A percentile compares a stretch with the other conserved stretches of the same genome.
Evolutionary conservation across 2,797 vertebrate species (phyloP).

Genomic region (Xenopus petersii): DNA sequence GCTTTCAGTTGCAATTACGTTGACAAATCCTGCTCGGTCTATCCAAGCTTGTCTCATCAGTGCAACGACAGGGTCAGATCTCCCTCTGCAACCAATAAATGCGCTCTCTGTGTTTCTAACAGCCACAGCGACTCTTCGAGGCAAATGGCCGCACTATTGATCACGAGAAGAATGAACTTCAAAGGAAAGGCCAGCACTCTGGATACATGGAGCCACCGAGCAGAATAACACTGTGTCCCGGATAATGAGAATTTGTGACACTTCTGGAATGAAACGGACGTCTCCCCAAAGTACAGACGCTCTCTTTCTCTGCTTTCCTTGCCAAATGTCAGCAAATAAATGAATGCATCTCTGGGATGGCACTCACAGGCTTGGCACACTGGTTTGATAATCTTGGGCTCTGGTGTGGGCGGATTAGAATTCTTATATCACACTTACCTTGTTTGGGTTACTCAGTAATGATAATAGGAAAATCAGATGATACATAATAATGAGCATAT

Average conservation of each 20-base stretch:
- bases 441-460: not conserved
- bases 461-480: no score
- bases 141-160: conserved; percentile 6
- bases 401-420: no score
- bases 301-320: not conserved
- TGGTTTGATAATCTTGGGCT: not conserved
- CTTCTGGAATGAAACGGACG: conserved; percentile 16
- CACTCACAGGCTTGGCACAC: not conserved
- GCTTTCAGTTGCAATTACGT: no score
- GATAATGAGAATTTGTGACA: conserved; percentile 34
- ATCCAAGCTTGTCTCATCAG: no score
- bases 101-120: no score
- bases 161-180: conserved; percentile 37
- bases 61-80: no score
- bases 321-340: conserved; percentile 33
- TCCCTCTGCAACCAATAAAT: no score
- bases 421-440: no score
- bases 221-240: not conserved
- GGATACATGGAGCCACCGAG: not conserved
- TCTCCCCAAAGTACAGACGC: conserved; percentile 2
- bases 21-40: no score
- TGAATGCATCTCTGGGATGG: not conserved
- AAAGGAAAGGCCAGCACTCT: conserved; percentile 29
- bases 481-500: no score
- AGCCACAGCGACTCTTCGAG: no score